Evolutionary conservation across 2,888 invertebrate genomes (phyloP).

Genomic region (Rhingia campestris): DNA sequence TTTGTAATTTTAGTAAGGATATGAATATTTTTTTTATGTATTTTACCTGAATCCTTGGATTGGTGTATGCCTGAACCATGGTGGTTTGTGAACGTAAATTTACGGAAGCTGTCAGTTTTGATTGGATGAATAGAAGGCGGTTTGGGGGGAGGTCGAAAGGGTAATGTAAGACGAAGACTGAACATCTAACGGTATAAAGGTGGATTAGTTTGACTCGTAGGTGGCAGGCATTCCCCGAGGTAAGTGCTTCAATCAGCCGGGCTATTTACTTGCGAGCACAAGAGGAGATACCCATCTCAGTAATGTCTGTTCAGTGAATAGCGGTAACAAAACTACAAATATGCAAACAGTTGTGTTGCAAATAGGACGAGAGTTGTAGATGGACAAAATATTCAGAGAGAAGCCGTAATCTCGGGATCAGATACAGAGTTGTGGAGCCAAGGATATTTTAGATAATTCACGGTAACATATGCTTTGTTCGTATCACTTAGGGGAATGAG

Average conservation of each 20-base stretch:
- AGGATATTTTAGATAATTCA: neutral
- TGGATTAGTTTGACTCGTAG: constrained; percentile 4
- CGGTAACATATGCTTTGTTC: neutral
- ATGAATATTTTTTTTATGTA: constrained; percentile 41
- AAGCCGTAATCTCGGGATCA: too few species aligned
- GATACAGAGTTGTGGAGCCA: neutral
- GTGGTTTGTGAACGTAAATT: constrained; percentile 16
- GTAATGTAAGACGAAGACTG: neutral
- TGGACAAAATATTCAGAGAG: too few species aligned
- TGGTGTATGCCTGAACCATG: neutral
- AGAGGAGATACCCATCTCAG: neutral
- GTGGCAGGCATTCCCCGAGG: constrained; percentile 24
- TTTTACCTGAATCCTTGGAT: constrained; percentile 32
- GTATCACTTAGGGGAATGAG: neutral
- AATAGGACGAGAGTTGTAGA: too few species aligned
- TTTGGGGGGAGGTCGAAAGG: neutral
- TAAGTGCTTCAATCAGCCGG: constrained; percentile 39
- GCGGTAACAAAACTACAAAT: neutral
- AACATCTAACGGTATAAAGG: neutral
- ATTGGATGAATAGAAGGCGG: constrained; percentile 15
- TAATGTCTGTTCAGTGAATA: neutral
- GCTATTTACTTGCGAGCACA: constrained; percentile 27
- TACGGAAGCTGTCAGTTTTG: constrained; percentile 46
- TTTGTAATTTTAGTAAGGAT: constrained; percentile 54
- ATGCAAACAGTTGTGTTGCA: neutral